Evolutionary conservation across 30 jellyfish, hydroid and myxozoan genomes (phyloP), one percentile per base, ranked within the genome.

Genomic region (Aurelia aurita): DNA sequence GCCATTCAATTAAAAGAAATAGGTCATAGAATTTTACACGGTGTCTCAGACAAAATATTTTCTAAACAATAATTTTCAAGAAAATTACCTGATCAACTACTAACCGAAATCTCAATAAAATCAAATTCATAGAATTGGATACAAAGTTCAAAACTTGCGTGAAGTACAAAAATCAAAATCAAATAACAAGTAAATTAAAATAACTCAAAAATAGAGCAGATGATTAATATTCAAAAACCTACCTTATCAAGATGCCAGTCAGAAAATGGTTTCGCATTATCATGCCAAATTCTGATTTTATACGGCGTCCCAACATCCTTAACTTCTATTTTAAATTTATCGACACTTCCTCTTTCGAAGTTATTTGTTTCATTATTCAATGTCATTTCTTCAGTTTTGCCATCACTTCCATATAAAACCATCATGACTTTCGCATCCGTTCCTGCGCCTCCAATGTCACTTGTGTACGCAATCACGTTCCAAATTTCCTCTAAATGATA

Each of bases 231-330:
- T 13, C 5, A 72, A 39, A 47, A 14, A 18, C 74, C 1, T 63
- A 94, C 99, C 99, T 84, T 94, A 27, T 89, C 97, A 23, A 94
- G 84, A 85, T 94, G 99, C 99, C 99, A 94, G 51, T 85, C 99
- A 14, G 97, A 82, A 61, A 82, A 94, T 69, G 92, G 89, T 62
- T 94, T 94, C 34, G 99, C 45, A 63, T 94, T 83, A 77, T 94
- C 99, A 84, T 94, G 99, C 81, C 99, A 47, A 61, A 94, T 89
- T 72, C 99, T 51, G 51, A 94, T 58, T 76, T 94, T 94, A 86
- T 88, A 88, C 6, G 99, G 99, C 44, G 79, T 74, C 22, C 99
- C 99, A 54, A 94, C 89, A 39, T 88, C 97, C 47, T 94, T 94
- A 61, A 94, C 74, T 39, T 94, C 97, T 1, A 88, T 90, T 75